These are phyloP conservation scores for Paedocypris sp. DNA, from an alignment of 2,113 vertebrate species.

Conservation along the genomic window DNA sequence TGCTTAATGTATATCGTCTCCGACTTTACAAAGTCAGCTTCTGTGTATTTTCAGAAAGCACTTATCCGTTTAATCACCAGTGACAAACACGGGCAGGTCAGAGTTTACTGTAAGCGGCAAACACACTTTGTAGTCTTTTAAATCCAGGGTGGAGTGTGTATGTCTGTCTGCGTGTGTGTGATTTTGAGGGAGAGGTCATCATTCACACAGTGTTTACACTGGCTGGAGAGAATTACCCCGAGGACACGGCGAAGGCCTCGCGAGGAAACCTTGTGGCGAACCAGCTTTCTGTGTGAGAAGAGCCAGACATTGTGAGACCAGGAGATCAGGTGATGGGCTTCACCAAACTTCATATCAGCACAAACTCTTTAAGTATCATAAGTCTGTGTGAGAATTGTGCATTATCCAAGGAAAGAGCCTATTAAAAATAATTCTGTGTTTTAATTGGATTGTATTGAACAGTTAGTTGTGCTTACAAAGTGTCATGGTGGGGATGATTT, in stretches of 20 bases:
- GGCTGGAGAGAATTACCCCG: constrained; percentile 16
- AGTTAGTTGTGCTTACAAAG: no score
- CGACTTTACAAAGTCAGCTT: not conserved
- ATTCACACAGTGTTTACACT: constrained; percentile 29
- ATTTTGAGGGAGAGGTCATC: constrained; percentile 23
- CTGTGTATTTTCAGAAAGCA: not conserved
- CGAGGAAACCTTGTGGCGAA: not conserved
- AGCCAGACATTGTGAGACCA: no score
- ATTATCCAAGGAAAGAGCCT: not conserved
- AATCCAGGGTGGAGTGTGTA: not conserved
- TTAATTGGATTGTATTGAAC: constrained; percentile 12
- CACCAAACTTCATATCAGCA: no score
- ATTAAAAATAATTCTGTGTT: constrained; percentile 12
- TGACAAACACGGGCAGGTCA: constrained; percentile 33
- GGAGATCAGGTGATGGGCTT: no score
- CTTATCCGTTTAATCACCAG: constrained; percentile 27
- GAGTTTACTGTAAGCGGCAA: constrained; percentile 23
- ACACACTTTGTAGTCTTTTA: constrained; percentile 20
- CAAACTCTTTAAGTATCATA: no score
- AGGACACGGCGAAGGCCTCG: constrained; percentile 5
- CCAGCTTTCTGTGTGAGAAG: no score
- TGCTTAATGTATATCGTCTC: not conserved
- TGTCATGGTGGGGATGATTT: no score
- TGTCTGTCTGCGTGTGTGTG: constrained; percentile 12
- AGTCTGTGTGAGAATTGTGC: not conserved